These are phyloP conservation scores for Nothocercus nigrocapillus DNA, from an alignment of 2,113 vertebrate genomes.

Conservation along the genomic window DNA sequence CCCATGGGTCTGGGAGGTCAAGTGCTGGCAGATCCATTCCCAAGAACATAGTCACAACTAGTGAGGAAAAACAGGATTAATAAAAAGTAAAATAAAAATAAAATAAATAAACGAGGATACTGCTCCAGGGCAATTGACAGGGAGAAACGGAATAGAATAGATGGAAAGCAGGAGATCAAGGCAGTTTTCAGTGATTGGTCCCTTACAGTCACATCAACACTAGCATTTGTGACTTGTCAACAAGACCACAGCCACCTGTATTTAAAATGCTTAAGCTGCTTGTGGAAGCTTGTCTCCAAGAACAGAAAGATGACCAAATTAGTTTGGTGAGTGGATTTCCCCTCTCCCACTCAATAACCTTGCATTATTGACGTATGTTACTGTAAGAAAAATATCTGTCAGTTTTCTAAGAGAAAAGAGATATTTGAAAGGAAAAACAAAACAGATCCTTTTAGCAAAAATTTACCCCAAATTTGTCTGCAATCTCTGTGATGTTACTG, in stretches of 20 bases:
- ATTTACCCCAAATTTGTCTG: not conserved
- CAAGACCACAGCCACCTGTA: not conserved
- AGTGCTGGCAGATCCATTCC: constrained; percentile 85
- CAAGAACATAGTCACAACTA: constrained; percentile 81
- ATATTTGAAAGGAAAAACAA: not conserved
- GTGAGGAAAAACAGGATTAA: not conserved
- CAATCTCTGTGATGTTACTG: not conserved
- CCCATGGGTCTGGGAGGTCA: constrained; percentile 80
- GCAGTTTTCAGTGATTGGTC: not conserved
- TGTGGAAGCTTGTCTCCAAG: not conserved
- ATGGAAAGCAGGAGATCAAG: not conserved
- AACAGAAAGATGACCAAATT: not conserved
- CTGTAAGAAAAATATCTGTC: not conserved
- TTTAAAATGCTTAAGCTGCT: not conserved
- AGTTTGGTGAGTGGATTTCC: not conserved
- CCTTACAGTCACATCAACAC: not conserved
- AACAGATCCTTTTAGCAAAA: not conserved
- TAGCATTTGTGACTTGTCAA: not conserved
- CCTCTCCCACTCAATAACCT: not conserved
- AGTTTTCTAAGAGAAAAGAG: not conserved
- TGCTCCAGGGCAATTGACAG: not conserved
- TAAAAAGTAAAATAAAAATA: not conserved
- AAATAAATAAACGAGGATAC: not conserved
- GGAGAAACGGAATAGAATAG: too few relatives aligned
- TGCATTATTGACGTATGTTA: not conserved